Evolutionary conservation across 2,113 vertebrate species (phyloP).

Genomic region (Pelvicachromis taeniatus): DNA sequence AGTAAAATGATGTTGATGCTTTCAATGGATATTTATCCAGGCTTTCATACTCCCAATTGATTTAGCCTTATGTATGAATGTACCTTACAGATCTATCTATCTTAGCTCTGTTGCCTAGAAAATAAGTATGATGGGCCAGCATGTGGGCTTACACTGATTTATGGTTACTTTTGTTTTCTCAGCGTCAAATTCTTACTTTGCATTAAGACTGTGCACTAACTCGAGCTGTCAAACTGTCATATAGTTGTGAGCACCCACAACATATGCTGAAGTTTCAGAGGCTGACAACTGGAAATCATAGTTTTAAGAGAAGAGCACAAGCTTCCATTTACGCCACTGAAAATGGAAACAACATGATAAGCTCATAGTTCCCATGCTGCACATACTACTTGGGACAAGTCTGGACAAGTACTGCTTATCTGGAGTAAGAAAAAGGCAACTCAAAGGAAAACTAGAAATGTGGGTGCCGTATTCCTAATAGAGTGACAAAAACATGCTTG

Average conservation of each 20-base stretch:
- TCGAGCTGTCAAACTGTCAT: not conserved
- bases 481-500: not conserved
- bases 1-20: accelerated
- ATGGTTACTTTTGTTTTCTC: not conserved
- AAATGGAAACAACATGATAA: constrained; percentile 8
- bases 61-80: not conserved
- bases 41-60: not conserved
- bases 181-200: not conserved
- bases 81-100: not conserved
- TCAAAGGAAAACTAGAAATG: not conserved
- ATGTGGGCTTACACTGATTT: not conserved
- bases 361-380: not conserved
- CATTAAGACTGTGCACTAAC: not conserved
- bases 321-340: not conserved
- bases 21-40: not conserved
- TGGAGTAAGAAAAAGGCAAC: not conserved
- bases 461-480: not conserved
- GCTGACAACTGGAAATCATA: not conserved
- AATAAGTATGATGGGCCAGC: not conserved
- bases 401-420: constrained; percentile 46
- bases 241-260: not conserved
- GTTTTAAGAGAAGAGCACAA: not conserved
- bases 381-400: constrained; percentile 29
- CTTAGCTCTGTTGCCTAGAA: not conserved
- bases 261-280: not conserved